These are phyloP conservation scores for Odontomyia ornata DNA, from an alignment of 2,888 invertebrate genomes.

Conservation along the genomic window DNA sequence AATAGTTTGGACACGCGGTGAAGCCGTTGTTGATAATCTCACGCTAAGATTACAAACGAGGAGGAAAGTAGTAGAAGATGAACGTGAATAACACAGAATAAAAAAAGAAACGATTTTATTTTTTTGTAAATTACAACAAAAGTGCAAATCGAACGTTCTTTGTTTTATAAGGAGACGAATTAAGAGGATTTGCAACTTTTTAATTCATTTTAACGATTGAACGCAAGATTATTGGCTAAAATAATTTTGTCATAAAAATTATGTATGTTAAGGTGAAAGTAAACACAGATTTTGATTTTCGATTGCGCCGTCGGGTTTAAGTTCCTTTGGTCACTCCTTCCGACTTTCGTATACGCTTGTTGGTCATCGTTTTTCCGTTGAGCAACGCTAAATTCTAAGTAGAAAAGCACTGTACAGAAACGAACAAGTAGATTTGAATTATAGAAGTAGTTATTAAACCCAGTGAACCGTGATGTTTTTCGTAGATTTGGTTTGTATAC, in stretches of 20 bases:
- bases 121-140: conserved; percentile 8
- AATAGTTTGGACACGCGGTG: background rate
- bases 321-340: background rate
- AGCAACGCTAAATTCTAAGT: background rate
- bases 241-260: conserved; percentile 53
- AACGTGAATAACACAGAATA: background rate
- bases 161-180: conserved; percentile 13
- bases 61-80: background rate
- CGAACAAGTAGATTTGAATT: conserved; percentile 19
- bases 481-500: conserved; percentile 27
- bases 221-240: background rate
- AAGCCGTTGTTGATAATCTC: background rate
- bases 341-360: background rate
- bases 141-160: background rate
- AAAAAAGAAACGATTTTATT: conserved; percentile 13
- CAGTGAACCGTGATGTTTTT: conserved; percentile 27
- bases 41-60: too few species aligned
- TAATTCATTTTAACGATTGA: conserved; percentile 6
- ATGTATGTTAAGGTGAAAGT: conserved; percentile 53
- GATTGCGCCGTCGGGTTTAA: background rate
- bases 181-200: background rate
- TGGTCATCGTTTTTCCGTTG: background rate
- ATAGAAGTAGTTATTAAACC: background rate
- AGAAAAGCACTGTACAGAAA: conserved; percentile 16
- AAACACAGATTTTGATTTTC: conserved; percentile 51